phyloP scores from a whole-genome alignment of 2,797 vertebrate genomes.

The Acanthopagrus latus region DNA sequence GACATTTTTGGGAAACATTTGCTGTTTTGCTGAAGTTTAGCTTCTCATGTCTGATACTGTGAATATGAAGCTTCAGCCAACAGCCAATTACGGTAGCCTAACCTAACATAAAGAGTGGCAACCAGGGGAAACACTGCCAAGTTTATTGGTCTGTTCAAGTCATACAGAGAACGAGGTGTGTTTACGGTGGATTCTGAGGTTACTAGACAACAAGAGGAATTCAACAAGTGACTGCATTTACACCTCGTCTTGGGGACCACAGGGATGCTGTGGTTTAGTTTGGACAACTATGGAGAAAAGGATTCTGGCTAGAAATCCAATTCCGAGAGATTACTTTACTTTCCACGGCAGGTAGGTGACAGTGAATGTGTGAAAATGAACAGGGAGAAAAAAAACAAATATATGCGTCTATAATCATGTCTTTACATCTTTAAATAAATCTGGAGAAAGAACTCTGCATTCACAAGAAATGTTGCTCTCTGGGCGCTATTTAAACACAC shows the following conservation, averaged over 20 bases:
- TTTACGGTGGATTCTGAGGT: background rate
- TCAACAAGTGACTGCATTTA: background rate
- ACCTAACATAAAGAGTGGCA: background rate
- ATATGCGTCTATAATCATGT: too few relatives aligned
- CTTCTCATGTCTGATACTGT: background rate
- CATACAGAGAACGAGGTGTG: background rate
- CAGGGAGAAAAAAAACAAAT: too few relatives aligned
- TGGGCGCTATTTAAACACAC: too few relatives aligned
- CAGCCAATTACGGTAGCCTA: background rate
- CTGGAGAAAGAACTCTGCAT: too few relatives aligned
- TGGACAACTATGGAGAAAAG: too few relatives aligned
- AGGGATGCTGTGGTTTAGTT: too few relatives aligned
- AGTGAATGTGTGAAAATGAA: too few relatives aligned
- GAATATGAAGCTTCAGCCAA: background rate
- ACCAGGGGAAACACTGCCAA: background rate
- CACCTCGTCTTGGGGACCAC: background rate
- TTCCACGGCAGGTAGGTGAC: too few relatives aligned
- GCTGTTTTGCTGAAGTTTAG: background rate
- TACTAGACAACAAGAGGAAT: background rate
- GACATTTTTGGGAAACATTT: conserved; percentile 7
- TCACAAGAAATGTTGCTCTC: too few relatives aligned
- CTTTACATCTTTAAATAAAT: too few relatives aligned
- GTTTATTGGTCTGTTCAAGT: background rate
- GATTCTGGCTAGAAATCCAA: too few relatives aligned
- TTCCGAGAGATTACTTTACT: too few relatives aligned